A percentile compares a stretch with the other conserved stretches of the same genome.
phyloP scores from a whole-genome alignment of 2,113 vertebrate genomes.

The Columba janthina region DNA sequence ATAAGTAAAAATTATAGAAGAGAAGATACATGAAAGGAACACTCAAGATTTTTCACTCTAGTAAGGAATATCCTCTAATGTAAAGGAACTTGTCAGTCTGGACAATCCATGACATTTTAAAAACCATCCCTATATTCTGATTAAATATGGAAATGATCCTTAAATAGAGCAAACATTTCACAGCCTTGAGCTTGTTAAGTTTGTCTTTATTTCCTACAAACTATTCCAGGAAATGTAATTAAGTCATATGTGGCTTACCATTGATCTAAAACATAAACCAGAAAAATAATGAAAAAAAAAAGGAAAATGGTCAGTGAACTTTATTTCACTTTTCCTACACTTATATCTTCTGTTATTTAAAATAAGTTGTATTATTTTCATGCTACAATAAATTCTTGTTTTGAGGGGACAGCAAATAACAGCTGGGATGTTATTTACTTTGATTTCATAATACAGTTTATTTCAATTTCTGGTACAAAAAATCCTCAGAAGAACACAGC shows the following conservation, averaged over 20 bases:
- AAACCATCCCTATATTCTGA: not conserved
- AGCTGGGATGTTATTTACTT: slow-evolving; percentile 49
- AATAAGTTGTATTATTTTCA: not conserved
- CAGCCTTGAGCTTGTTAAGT: not conserved
- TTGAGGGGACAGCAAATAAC: slow-evolving; percentile 8
- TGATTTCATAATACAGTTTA: slow-evolving; percentile 42
- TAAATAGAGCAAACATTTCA: not conserved
- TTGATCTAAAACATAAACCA: slow-evolving; percentile 16
- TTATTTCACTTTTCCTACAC: not conserved
- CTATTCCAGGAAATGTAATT: not conserved
- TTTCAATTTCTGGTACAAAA: slow-evolving; percentile 38
- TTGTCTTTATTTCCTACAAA: not conserved
- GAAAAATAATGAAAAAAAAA: not conserved
- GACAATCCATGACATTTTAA: not conserved
- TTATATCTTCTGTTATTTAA: slow-evolving; percentile 22
- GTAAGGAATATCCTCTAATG: not conserved
- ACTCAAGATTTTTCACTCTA: not conserved
- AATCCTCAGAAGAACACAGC: slow-evolving; percentile 32
- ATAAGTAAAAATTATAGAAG: not conserved
- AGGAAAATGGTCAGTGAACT: slow-evolving; percentile 35
- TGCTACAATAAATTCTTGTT: slow-evolving; percentile 12
- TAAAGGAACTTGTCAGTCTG: not conserved
- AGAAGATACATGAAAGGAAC: not conserved
- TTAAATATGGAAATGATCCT: slow-evolving; percentile 25
- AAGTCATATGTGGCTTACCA: not conserved